Conservation (phyloP, 2,888 invertebrate species). For the Aspidiotus rigidus region DNA sequence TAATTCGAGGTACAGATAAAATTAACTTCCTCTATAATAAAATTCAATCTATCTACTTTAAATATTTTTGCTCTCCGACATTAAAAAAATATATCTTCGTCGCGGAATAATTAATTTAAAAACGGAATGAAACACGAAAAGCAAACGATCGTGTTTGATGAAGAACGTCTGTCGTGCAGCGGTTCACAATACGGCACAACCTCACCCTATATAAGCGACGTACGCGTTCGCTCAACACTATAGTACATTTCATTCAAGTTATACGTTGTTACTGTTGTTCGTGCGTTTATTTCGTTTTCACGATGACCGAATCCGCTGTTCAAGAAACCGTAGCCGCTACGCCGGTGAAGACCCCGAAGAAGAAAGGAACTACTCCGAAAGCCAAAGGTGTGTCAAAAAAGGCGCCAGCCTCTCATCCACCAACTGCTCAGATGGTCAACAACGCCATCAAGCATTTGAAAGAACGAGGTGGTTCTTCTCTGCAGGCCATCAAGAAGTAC, state of each 20-base stretch:
- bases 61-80: not conserved
- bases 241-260: not conserved
- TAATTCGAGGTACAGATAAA: no score
- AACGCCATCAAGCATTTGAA: slow-evolving; percentile 48
- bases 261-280: not conserved
- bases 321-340: slow-evolving; percentile 34
- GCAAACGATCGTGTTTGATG: not conserved
- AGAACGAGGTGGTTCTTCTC: slow-evolving; percentile 53
- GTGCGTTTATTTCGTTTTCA: not conserved
- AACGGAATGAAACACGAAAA: slow-evolving; percentile 20
- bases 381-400: slow-evolving; percentile 36
- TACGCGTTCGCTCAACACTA: not conserved
- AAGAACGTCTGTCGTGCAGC: not conserved
- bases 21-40: not conserved
- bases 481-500: slow-evolving; percentile 55
- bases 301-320: slow-evolving; percentile 34
- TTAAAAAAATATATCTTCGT: not conserved
- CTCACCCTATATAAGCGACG: not conserved
- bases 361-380: slow-evolving; percentile 38
- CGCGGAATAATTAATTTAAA: not conserved
- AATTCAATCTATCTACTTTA: not conserved
- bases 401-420: slow-evolving; percentile 46
- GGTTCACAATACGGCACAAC: slow-evolving; percentile 18
- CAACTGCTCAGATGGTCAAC: slow-evolving; percentile 51
- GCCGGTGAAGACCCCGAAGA: slow-evolving; percentile 38